Evolutionary conservation across 53 echinoderm and acorn worm species (phyloP), one percentile per base, ranked within the genome.

Genomic region (Hippasteria phrygiana): DNA sequence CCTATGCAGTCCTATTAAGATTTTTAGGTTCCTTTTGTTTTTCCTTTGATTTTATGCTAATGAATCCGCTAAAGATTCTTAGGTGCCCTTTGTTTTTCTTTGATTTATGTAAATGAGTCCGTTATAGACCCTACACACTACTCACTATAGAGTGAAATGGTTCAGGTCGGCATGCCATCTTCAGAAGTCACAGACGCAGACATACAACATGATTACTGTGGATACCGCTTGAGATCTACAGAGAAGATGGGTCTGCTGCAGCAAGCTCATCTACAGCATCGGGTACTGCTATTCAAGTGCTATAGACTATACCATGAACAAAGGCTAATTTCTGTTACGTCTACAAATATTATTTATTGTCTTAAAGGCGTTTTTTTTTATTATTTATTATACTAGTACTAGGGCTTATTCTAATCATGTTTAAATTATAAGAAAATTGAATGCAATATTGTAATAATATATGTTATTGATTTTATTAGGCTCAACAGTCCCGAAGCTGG

Each of bases 211-310:
- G 51, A 77, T 77, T 77, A 77, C 77, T 77, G 55, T 76, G 76
- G 76, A 77, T 77, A 77, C 77, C 53, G 4, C 26, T 77, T 54
- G 77, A 77, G 36, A 77, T 77, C 53, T 51, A 51, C 77, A 77
- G 0, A 76, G 54, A 76, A 76, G 77, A 76, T 51, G 33, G 54
- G 3, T 16, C 50, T 53, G 31, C 54, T 29, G 54, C 77, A 76
- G 36, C 16, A 53, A 76, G 77, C 35, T 51, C 77, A 51, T 76
- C 77, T 2, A 29, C 51, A 20, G 55, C 34, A 24, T 33, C 51
- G 18, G 77, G 55, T 77, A 47, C 3, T n/a, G 11, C 14, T 50
- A 50, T n/a, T 22, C 2, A 27, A 51, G 11, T 6, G 16, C 16
- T 31, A 16, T 50, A 31, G 12, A 32, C 48, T 16, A 13, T 56